Percentiles rank a stretch among this genome's conserved stretches.
Evolutionary conservation across 2,797 vertebrate species (phyloP).

Genomic region (Choloepus didactylus): DNA sequence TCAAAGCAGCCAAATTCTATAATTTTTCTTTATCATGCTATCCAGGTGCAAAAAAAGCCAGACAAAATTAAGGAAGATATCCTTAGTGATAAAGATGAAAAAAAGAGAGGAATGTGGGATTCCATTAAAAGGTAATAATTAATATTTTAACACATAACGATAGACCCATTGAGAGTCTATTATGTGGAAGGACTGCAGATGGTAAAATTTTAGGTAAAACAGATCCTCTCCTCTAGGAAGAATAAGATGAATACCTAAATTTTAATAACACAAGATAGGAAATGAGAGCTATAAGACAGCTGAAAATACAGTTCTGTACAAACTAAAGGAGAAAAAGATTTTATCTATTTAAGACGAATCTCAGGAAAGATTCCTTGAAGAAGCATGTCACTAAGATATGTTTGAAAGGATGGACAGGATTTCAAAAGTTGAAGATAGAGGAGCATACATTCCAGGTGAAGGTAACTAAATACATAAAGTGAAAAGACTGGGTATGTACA

Average conservation of each 20-base stretch:
- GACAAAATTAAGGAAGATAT: conserved; percentile 95
- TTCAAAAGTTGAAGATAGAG: not conserved
- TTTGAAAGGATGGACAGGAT: not conserved
- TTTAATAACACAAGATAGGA: not conserved
- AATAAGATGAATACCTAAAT: not conserved
- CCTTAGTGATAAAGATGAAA: conserved; percentile 90
- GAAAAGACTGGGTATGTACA: not conserved
- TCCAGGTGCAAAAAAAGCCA: conserved; percentile 95
- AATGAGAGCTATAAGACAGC: not conserved
- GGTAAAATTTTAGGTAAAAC: not conserved
- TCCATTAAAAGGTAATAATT: conserved; percentile 92
- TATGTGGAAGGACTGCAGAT: not conserved
- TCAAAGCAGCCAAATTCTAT: conserved; percentile 53
- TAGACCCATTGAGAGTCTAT: not conserved
- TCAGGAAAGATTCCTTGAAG: not conserved
- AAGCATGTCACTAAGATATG: not conserved
- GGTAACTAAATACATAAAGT: not conserved
- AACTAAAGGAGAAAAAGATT: not conserved
- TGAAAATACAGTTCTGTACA: not conserved
- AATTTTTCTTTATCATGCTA: conserved; percentile 71
- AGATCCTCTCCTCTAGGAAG: not conserved
- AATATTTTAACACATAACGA: not conserved
- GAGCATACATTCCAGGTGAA: not conserved
- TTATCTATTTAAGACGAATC: not conserved
- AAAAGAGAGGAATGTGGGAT: conserved; percentile 90